Evolutionary conservation across 2,797 vertebrate genomes (phyloP).

Genomic region (Gadopsis bispinosus): DNA sequence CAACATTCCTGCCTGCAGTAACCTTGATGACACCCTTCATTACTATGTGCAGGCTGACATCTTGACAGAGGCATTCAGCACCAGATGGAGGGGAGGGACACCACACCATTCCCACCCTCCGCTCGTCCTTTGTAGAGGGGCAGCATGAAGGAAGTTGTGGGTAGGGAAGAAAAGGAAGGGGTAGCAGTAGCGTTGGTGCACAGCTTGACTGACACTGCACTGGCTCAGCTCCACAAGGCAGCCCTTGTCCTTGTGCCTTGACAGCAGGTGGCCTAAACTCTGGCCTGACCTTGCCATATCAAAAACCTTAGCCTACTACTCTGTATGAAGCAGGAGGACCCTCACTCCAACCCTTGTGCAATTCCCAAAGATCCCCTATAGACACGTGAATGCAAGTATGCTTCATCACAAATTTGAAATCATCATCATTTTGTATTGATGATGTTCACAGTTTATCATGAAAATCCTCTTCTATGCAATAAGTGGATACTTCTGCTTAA

Average conservation of each 20-base stretch:
- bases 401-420: constrained; percentile 51
- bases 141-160: constrained; percentile 65
- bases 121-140: constrained; percentile 72
- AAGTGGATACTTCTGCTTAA: constrained; percentile 4
- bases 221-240: constrained; percentile 71
- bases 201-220: constrained; percentile 77
- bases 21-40: constrained; percentile 89
- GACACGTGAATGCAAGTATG: constrained; percentile 47
- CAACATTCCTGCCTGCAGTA: constrained; percentile 81
- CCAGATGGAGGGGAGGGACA: constrained; percentile 87
- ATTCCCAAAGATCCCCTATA: constrained; percentile 31
- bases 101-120: constrained; percentile 72
- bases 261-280: constrained; percentile 75
- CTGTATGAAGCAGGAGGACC: constrained; percentile 48
- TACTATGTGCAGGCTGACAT: constrained; percentile 83
- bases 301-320: constrained; percentile 59
- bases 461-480: constrained; percentile 6
- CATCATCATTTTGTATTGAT: constrained; percentile 19
- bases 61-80: constrained; percentile 83
- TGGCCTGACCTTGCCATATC: constrained; percentile 75
- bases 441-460: background rate
- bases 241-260: constrained; percentile 83
- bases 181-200: constrained; percentile 52
- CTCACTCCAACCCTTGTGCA: constrained; percentile 40
- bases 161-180: constrained; percentile 48